Base-by-base conservation (phyloP, 2,113 vertebrate species). In the Erythrocercus mccallii region DNA sequence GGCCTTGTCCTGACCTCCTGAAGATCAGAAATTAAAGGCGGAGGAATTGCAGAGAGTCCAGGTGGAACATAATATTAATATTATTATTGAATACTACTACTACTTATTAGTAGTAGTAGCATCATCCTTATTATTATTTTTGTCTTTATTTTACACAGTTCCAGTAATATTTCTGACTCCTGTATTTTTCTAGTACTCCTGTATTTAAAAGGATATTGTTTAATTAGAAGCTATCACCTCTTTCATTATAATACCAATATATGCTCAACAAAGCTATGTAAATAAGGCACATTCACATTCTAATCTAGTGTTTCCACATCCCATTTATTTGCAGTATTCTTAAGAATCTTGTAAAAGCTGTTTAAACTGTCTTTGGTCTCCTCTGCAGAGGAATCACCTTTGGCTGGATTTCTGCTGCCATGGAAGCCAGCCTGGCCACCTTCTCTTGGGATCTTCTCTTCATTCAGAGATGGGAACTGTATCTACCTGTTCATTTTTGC, bases 181-280 rank as follows among this genome's bases (percentile, higher is more conserved):
- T 60, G 13, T 35, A 64, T 81, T 91, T 90, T 86, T 71, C 10
- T 53, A 57, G 28, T 22, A 51, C 24, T 82, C 23, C 47, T 78
- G 19, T 35, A 50, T 68, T 80, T 87, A 47, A 79, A 90, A 69
- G 23, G 25, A 48, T 62, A 40, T 48, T 76, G 18, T 90, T 90
- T 90, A 82, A 82, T 74, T 74, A 81, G 54, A 53, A 74, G 21
- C 50, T 81, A 76, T 66, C 56, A 66, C 23, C 2, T 2, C 48
- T 96, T 94, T 90, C 83, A 85, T 85, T 81, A 44, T 64, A 81
- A 88, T 16, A 88, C 65, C 40, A 90, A 51, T 92, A 84, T 69
- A 70, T 11, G 10, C 38, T 66, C 48, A 65, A 66, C 57, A 81
- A 65, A 90, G 51, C 30, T 76, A 14, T 85, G 45, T 61, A 85